Evolutionary conservation across 2,888 invertebrate genomes (phyloP).

Genomic region (Hirtodrosophila cameraria): DNA sequence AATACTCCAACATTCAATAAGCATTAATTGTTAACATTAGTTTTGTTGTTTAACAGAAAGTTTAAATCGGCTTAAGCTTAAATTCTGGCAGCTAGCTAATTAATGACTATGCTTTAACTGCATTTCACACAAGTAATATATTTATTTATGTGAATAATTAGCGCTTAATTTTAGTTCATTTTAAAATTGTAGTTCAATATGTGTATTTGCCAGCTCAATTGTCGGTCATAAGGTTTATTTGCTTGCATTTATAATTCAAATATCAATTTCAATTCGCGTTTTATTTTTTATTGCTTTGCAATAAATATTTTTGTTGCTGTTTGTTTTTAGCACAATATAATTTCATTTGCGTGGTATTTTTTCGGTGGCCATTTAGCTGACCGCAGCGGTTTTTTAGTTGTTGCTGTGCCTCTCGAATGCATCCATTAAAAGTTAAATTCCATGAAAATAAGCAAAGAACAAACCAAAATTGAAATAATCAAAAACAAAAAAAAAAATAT

Average conservation of each 20-base stretch:
- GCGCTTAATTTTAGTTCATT: constrained; percentile 15
- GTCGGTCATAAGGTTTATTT: constrained; percentile 19
- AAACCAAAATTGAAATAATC: constrained; percentile 42
- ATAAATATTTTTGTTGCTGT: constrained; percentile 10
- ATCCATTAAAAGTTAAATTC: constrained; percentile 51
- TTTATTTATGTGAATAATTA: constrained; percentile 12
- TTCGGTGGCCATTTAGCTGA: constrained; percentile 59
- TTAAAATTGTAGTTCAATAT: constrained; percentile 4
- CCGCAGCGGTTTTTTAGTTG: constrained; percentile 39
- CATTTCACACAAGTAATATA: not conserved
- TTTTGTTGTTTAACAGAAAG: too few species aligned
- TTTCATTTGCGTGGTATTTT: constrained; percentile 55
- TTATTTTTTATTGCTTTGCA: constrained; percentile 27
- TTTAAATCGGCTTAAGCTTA: too few species aligned
- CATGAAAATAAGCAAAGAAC: constrained; percentile 55
- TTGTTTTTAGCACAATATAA: constrained; percentile 36
- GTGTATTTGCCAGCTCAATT: constrained; percentile 22
- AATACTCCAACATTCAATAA: too few species aligned
- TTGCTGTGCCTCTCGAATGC: not conserved
- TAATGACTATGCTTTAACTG: not conserved
- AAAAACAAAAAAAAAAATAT: constrained; percentile 28
- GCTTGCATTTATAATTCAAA: constrained; percentile 33
- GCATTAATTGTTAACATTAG: too few species aligned
- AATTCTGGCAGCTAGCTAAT: not conserved
- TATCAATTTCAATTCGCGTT: constrained; percentile 45